phyloP scores from a whole-genome alignment of 1,140 invertebrate species.

The Caenorhabditis latens region DNA sequence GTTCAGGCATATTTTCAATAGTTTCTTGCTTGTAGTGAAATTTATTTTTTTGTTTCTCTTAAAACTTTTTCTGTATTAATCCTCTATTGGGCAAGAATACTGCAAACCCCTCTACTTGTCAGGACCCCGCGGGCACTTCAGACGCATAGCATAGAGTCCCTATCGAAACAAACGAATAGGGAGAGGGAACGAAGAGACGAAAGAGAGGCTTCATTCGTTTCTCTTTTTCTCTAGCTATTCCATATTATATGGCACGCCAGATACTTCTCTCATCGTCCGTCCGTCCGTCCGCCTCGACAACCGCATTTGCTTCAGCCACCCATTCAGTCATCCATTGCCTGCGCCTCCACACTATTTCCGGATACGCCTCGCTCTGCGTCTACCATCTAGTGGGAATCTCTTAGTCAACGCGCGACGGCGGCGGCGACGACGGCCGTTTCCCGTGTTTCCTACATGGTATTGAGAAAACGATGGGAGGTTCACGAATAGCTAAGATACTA shows the following conservation, averaged over 20 bases:
- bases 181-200: neutral
- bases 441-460: constrained; percentile 49
- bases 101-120: neutral
- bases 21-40: no score
- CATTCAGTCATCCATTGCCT: constrained; percentile 47
- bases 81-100: neutral
- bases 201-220: constrained; percentile 47
- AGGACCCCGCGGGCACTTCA: constrained; percentile 20
- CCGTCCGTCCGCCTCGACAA: constrained; percentile 11
- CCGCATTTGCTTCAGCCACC: constrained; percentile 49
- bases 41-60: no score
- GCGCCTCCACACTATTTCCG: constrained; percentile 52
- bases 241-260: neutral
- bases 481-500: neutral
- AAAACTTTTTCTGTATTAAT: neutral
- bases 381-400: neutral
- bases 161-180: constrained; percentile 25
- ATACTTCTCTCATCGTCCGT: neutral
- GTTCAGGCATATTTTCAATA: no score
- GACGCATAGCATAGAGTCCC: constrained; percentile 44
- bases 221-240: constrained; percentile 14
- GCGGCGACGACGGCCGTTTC: constrained; percentile 24
- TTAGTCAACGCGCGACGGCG: neutral
- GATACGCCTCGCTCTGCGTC: neutral
- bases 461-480: constrained; percentile 14